These are phyloP conservation scores for Cathartes aura DNA, from an alignment of 2,113 vertebrate species.

Conservation along the genomic window DNA sequence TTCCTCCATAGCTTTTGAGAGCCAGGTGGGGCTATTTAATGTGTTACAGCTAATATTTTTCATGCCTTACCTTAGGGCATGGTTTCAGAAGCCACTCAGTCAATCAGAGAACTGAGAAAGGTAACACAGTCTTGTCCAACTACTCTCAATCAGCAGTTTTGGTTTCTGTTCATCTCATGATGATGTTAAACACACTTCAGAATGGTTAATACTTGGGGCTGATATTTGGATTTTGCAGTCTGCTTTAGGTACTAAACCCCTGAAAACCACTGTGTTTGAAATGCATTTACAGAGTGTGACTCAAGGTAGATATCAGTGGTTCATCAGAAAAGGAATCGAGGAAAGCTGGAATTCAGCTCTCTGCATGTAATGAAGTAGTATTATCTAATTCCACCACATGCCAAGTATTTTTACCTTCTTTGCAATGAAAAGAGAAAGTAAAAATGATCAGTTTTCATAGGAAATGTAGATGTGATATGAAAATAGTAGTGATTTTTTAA, in stretches of 20 bases:
- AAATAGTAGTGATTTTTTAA: neutral
- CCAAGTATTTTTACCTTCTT: neutral
- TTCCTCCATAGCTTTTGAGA: neutral
- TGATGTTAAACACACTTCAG: neutral
- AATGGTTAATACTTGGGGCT: neutral
- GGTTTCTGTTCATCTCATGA: neutral
- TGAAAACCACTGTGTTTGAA: neutral
- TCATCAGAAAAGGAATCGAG: neutral
- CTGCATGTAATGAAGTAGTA: neutral
- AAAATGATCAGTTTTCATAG: neutral
- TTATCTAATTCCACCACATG: neutral
- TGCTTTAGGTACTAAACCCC: neutral
- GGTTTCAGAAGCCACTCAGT: neutral
- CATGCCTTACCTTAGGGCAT: neutral
- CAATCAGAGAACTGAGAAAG: neutral
- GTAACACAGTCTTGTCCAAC: neutral
- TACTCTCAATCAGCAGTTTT: fast-evolving
- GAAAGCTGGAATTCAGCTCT: neutral
- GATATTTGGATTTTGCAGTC: neutral
- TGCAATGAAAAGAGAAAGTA: neutral
- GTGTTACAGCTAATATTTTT: neutral
- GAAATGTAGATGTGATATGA: neutral
- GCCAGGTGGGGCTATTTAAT: neutral
- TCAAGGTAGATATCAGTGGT: neutral
- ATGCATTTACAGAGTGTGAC: neutral